Conservation (phyloP, 1,140 invertebrate species). For the Drosophila prosaltans region DNA sequence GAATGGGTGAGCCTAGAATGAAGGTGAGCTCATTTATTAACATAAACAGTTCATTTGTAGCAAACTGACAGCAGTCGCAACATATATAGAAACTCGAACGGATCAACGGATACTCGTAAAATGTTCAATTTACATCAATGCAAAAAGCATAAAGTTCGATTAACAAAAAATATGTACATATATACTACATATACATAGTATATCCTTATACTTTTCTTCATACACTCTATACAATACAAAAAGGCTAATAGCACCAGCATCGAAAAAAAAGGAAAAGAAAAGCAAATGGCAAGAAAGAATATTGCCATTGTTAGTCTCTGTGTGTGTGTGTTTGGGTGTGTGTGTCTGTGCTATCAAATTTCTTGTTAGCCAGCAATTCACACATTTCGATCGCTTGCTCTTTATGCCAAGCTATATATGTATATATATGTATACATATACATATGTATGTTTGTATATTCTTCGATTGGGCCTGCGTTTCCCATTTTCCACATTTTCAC, state of each 20-base stretch:
- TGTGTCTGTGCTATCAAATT: conserved; percentile 58
- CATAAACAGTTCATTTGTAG: conserved; percentile 80
- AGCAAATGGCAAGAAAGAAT: conserved; percentile 16
- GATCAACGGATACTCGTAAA: conserved; percentile 6
- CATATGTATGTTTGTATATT: conserved; percentile 34
- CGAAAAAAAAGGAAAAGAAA: conserved; percentile 15
- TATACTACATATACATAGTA: background rate
- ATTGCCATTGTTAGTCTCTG: conserved; percentile 33
- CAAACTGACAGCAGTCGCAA: conserved; percentile 53
- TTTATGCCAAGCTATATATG: conserved; percentile 19
- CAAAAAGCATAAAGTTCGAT: conserved; percentile 59
- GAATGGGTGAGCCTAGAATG: conserved; percentile 31
- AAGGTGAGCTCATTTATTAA: conserved; percentile 75
- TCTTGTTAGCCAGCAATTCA: conserved; percentile 72
- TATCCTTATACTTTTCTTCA: background rate
- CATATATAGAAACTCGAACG: conserved; percentile 19
- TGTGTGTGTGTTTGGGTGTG: conserved; percentile 26
- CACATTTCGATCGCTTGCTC: conserved; percentile 50
- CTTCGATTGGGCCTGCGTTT: conserved; percentile 38
- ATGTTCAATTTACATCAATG: conserved; percentile 46
- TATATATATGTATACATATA: too few species aligned
- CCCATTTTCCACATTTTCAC: background rate
- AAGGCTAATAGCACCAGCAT: conserved; percentile 44
- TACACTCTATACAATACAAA: conserved; percentile 24
- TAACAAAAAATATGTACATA: conserved; percentile 21